A percentile compares a stretch with the other conserved stretches of the same genome.
phyloP scores from a whole-genome alignment of 2,113 vertebrate genomes.

The Propithecus coquereli region DNA sequence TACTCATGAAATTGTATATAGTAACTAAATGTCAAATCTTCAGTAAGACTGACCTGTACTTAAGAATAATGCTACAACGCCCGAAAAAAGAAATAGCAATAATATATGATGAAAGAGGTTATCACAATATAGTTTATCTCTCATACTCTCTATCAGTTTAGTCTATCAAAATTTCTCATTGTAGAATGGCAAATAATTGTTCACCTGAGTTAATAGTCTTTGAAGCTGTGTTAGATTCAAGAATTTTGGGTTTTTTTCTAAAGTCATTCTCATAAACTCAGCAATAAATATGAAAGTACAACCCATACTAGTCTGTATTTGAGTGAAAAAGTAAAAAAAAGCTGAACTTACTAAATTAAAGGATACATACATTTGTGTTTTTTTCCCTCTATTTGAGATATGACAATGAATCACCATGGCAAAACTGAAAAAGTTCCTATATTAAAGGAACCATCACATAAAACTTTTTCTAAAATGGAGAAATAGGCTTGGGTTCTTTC shows the following conservation, averaged over 20 bases:
- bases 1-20: neutral
- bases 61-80: neutral
- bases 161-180: neutral
- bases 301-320: neutral
- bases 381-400: neutral
- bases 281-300: conserved; percentile 7
- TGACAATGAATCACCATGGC: conserved; percentile 42
- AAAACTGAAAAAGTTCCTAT: neutral
- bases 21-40: neutral
- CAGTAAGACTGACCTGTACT: neutral
- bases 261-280: neutral
- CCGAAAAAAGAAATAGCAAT: neutral
- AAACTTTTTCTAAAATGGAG: neutral
- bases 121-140: neutral
- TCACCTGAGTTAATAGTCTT: neutral
- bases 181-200: neutral
- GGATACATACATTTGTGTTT: neutral
- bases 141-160: neutral
- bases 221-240: neutral
- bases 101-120: neutral
- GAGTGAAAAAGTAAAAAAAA: neutral
- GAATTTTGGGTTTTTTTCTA: neutral
- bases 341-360: conserved; percentile 44
- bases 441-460: neutral
- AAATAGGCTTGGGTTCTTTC: neutral